Base-by-base conservation (phyloP, 2,113 vertebrate genomes). In the Zosterops hypoxanthus region DNA sequence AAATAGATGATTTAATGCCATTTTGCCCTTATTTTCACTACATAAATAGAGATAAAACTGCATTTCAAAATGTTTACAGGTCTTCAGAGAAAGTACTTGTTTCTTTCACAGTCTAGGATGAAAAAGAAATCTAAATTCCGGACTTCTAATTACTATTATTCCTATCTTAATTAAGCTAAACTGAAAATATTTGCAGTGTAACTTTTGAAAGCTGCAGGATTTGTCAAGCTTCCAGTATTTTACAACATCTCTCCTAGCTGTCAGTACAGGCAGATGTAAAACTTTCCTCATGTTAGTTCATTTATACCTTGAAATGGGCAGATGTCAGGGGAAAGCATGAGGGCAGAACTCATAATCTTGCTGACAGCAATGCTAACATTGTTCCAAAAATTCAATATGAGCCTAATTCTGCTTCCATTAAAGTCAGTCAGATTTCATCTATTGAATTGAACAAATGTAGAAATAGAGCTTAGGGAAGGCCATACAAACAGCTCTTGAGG, bases 301-400 rank as follows among this genome's bases (percentile, higher is more conserved):
- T 94, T 96, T 95, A 93, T 91, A 95, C 89, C 69, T 95, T 84
- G 55, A 95, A 95, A 96, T 5, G 14, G 39, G 78, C 86, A 97
- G 81, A 90, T 86, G 88, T 84, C 72, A 50, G 24, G 70, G 59
- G 70, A 90, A 91, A 92, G 72, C 61, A 93, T 49, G 52, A 96
- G 79, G 70, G 47, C 52, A 91, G 57, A 91, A 89, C 61, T 92
- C 88, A 89, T 82, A 60, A 88, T 88, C 76, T 92, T 91, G 56
- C 69, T 96, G 95, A 94, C 86, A 86, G 90, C 60, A 86, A 41
- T 31, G 46, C n/a, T 88, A 87, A 82, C 22, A 72, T 56, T 72
- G 56, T 86, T 97, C 89, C 82, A 96, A 72, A 93, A 90, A 92
- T 81, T 93, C 90, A 93, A 41, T 90, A 88, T 57, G 69, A 96